A percentile compares a stretch with the other conserved stretches of the same genome.
These are phyloP conservation scores for Drosophila ustulata DNA, from an alignment of 2,888 invertebrate genomes.

Conservation along the genomic window DNA sequence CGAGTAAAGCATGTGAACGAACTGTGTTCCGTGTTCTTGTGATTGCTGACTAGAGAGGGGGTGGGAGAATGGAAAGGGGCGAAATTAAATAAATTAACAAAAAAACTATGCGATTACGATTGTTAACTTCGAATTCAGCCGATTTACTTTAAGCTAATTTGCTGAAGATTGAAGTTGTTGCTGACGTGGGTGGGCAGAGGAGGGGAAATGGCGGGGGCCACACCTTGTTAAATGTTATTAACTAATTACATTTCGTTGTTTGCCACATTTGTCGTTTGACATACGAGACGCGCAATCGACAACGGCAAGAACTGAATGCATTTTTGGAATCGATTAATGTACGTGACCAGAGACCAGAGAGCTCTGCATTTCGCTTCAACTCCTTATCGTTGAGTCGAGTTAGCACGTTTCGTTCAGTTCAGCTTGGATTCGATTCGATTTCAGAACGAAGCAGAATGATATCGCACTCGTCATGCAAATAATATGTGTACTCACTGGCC, in stretches of 20 bases:
- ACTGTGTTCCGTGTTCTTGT: conserved; percentile 43
- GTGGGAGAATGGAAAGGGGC: not conserved
- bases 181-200: not conserved
- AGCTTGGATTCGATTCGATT: conserved; percentile 28
- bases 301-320: conserved; percentile 60
- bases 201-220: conserved; percentile 35
- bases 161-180: not conserved
- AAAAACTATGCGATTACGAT: conserved; percentile 37
- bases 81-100: conserved; percentile 10
- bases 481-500: conserved; percentile 45
- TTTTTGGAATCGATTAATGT: conserved; percentile 74
- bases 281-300: conserved; percentile 69
- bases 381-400: conserved; percentile 22
- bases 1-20: conserved; percentile 64
- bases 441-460: conserved; percentile 32
- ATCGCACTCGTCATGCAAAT: conserved; percentile 45
- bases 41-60: not conserved
- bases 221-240: conserved; percentile 74
- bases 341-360: conserved; percentile 48
- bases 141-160: conserved; percentile 23
- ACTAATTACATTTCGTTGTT: conserved; percentile 81
- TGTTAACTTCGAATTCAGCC: conserved; percentile 40
- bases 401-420: conserved; percentile 30
- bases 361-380: conserved; percentile 16
- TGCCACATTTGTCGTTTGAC: conserved; percentile 40